Evolutionary conservation across 2,888 invertebrate genomes (phyloP).

Genomic region (Entomobrya proxima): DNA sequence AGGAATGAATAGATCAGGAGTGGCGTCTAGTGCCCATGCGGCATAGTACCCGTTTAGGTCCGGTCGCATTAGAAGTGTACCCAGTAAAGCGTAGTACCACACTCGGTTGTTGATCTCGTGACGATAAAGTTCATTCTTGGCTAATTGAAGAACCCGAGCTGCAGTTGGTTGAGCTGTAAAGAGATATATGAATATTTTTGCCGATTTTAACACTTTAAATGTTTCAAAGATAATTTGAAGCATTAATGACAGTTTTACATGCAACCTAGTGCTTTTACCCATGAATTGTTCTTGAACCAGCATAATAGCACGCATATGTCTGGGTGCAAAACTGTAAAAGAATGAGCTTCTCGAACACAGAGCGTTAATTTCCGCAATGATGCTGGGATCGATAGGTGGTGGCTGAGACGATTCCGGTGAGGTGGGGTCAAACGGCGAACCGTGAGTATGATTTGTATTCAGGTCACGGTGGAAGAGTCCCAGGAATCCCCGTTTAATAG

Average conservation of each 20-base stretch:
- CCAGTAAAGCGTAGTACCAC: constrained; percentile 7
- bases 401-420: not conserved
- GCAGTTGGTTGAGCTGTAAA: not conserved
- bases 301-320: not conserved
- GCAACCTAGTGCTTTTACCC: too few species aligned
- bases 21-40: not conserved
- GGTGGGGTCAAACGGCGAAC: too few species aligned
- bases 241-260: too few species aligned
- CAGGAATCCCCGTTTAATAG: too few species aligned
- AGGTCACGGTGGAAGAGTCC: too few species aligned
- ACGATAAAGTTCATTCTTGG: not conserved
- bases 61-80: not conserved
- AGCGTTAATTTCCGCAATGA: not conserved
- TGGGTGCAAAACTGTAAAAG: constrained; percentile 32
- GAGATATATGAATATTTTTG: too few species aligned
- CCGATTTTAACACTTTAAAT: too few species aligned
- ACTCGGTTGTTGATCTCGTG: not conserved
- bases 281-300: not conserved
- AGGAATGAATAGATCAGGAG: not conserved
- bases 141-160: not conserved
- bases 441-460: too few species aligned
- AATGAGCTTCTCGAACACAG: not conserved
- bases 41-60: not conserved
- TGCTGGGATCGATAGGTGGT: too few species aligned
- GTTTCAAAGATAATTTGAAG: too few species aligned